Conservation (phyloP, 2,113 vertebrate species). For the Brienomyrus brachyistius region DNA sequence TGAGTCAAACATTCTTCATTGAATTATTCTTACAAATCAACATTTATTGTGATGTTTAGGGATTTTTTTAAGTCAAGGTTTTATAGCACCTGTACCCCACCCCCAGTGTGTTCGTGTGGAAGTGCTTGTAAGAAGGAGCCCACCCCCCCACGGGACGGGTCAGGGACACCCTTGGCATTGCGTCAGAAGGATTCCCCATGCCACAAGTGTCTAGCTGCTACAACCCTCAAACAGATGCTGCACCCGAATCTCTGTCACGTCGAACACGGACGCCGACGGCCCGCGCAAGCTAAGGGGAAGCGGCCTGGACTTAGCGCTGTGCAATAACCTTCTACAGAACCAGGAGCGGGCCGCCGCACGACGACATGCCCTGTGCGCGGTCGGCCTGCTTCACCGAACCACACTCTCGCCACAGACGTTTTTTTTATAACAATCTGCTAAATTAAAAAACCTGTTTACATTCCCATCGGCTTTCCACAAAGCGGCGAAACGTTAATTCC, state of each 20-base stretch:
- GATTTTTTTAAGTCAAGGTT: background rate
- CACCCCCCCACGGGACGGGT: background rate
- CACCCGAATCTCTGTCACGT: background rate
- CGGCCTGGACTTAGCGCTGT: background rate
- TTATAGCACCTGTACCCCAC: background rate
- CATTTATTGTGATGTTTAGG: background rate
- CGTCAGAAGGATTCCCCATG: background rate
- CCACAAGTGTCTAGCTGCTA: slow-evolving; percentile 33
- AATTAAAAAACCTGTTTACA: slow-evolving; percentile 31
- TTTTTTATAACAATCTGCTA: background rate
- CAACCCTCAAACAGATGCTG: slow-evolving; percentile 30
- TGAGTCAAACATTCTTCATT: too few relatives aligned
- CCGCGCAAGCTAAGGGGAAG: background rate
- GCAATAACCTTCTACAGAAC: slow-evolving; percentile 3
- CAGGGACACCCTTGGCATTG: background rate
- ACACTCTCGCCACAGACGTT: slow-evolving; percentile 3
- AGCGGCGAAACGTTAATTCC: background rate
- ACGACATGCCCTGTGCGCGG: background rate
- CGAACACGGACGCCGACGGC: background rate
- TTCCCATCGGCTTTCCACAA: slow-evolving; percentile 22
- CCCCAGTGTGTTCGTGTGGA: slow-evolving; percentile 76
- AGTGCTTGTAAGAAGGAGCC: slow-evolving; percentile 61
- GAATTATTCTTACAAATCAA: background rate
- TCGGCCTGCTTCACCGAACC: slow-evolving; percentile 4
- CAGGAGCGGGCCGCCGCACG: background rate